Conservation (phyloP, 2,888 invertebrate species). For the Dione juno region DNA sequence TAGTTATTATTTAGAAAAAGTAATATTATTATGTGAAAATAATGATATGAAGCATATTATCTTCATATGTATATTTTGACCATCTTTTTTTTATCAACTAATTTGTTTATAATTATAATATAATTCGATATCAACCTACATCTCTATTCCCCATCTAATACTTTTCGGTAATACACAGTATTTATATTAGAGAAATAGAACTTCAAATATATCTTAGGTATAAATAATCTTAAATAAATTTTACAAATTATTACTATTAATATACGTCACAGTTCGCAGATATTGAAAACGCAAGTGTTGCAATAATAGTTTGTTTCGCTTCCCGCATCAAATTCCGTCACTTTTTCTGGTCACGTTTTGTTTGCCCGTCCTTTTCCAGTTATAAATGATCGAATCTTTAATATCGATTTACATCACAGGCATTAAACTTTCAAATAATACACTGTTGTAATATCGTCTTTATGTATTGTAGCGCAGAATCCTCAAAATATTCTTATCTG, state of each 20-base stretch:
- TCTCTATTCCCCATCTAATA: no score
- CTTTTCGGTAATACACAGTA: no score
- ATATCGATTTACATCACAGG: conserved; percentile 71
- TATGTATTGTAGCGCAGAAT: conserved; percentile 32
- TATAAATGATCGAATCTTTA: conserved; percentile 81
- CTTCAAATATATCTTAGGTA: background rate
- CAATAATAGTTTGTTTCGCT: conserved; percentile 80
- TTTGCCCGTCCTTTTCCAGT: conserved; percentile 77
- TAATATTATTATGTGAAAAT: no score
- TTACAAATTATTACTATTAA: conserved; percentile 27
- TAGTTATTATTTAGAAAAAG: no score
- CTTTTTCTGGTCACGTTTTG: conserved; percentile 69
- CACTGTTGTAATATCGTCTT: conserved; percentile 47
- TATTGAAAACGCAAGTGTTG: conserved; percentile 83
- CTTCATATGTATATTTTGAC: no score
- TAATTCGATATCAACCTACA: no score
- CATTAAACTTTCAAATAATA: conserved; percentile 48
- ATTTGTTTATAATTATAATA: no score
- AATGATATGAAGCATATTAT: no score
- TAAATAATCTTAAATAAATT: conserved; percentile 16
- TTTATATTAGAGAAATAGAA: background rate
- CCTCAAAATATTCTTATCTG: conserved; percentile 19
- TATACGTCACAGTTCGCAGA: conserved; percentile 33
- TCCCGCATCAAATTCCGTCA: conserved; percentile 69
- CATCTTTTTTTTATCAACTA: no score